Base-by-base conservation (phyloP, 1,140 invertebrate species). In the Drosophila virilis region DNA sequence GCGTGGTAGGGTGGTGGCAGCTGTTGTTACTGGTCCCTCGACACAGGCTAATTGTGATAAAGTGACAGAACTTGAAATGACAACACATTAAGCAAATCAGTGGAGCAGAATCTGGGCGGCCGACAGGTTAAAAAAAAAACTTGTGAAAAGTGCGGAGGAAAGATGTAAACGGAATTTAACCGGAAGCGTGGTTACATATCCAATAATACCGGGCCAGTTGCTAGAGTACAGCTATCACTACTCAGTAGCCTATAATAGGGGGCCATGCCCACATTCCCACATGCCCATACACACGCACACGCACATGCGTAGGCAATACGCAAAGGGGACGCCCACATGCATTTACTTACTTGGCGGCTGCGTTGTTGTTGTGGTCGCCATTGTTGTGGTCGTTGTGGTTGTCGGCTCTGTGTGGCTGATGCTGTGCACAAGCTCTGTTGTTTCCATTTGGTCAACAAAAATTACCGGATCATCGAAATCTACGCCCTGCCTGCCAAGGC, bases 301-400 rank as follows among this genome's bases (percentile, higher is more conserved):
- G 8, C n/a, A 60, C 45, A 28, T 33, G 35, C 33, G 33, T 10
- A 7, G 33, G 13, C 33, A 55, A 38, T 43, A 13, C 10, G 5
- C n/a, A 71, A 72, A 78, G 69, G 74, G 52, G 59, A 72, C 55
- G 61, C 55, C 52, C 54, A 75, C 52, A 78, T 75, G 74, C 80
- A 80, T 80, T 90, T 80, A 92, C 94, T 96, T 94, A 94, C 96
- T 94, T 86, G 96, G 95, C 67, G 96, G 95, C 73, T 94, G 82
- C 1, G 96, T 96, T 50, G 95, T 95, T 43, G 95, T 95, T 15
- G 95, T 94, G 17, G 94, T 94, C 3, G 82, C 81, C 76, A 94
- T 93, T 51, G 93, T 93, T 61, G 93, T 93, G 90, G 92, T 91
- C 37, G 92, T 93, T 88, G 92, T 92, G 22, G 93, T 93, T 68